Conservation (phyloP, 1,140 invertebrate species). For the Cyphomyrmex costatus region DNA sequence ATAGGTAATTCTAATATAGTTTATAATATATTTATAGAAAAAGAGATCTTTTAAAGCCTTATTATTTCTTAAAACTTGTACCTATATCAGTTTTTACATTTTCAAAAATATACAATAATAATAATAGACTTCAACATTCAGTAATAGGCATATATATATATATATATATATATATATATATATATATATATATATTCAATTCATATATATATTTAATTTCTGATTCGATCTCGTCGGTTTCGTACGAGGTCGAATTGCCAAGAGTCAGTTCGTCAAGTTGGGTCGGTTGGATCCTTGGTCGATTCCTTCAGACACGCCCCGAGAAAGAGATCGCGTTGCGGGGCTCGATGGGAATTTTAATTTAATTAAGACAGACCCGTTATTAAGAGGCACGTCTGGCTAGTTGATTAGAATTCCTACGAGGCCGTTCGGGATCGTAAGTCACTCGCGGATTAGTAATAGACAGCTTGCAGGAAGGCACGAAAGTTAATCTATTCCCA, state of each 20-base stretch:
- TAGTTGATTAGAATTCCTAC: constrained; percentile 73
- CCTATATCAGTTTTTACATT: neutral
- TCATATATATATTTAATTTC: neutral
- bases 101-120: neutral
- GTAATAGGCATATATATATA: neutral
- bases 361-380: constrained; percentile 84
- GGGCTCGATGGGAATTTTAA: constrained; percentile 82
- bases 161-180: neutral
- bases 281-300: constrained; percentile 24
- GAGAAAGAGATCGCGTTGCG: constrained; percentile 67
- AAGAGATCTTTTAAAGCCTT: neutral
- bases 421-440: constrained; percentile 62
- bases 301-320: constrained; percentile 76
- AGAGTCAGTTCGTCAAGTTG: constrained; percentile 32
- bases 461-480: constrained; percentile 30
- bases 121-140: neutral
- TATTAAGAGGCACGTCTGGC: constrained; percentile 76
- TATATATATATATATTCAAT: neutral
- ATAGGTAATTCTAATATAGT: neutral
- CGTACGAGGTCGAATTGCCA: constrained; percentile 4
- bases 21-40: neutral
- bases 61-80: neutral
- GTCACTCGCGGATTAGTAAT: constrained; percentile 57
- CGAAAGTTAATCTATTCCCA: constrained; percentile 52
- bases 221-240: constrained; percentile 27